Percentiles rank a stretch among this genome's conserved stretches.
Evolutionary conservation across 2,113 vertebrate species (phyloP).

Genomic region (Brevimyrus niger): DNA sequence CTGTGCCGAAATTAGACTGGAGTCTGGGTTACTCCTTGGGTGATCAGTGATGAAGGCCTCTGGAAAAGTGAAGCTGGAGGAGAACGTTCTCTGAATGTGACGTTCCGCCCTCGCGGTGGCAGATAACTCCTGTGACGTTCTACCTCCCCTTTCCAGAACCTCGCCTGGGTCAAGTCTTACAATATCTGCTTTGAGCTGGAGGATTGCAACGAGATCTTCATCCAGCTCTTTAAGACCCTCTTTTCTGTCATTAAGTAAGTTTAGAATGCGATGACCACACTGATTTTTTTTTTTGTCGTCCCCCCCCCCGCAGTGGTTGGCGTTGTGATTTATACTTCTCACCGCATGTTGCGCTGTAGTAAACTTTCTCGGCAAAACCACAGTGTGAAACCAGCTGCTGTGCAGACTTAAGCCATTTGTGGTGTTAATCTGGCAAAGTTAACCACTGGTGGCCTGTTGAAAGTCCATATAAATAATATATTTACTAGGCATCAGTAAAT

Average conservation of each 20-base stretch:
- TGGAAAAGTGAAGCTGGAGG: not conserved
- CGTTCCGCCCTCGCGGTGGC: not conserved
- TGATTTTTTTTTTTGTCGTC: not conserved
- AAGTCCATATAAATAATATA: not conserved
- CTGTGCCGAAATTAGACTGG: not conserved
- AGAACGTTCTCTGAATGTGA: not conserved
- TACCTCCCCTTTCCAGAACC: conserved; percentile 65
- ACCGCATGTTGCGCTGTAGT: too few species aligned
- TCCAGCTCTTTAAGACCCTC: conserved; percentile 97
- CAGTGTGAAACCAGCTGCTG: not conserved
- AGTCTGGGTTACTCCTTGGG: not conserved
- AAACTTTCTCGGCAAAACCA: not conserved
- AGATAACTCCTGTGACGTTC: conserved; percentile 19
- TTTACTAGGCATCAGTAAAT: not conserved
- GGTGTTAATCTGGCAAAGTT: not conserved
- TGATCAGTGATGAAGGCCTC: not conserved
- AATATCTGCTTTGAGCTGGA: conserved; percentile 99
- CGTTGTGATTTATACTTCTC: not conserved
- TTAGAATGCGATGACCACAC: not conserved
- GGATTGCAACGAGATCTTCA: conserved; percentile 99
- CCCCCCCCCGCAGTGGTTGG: not conserved
- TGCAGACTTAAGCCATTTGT: not conserved
- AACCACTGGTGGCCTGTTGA: not conserved
- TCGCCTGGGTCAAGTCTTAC: conserved; percentile 99
- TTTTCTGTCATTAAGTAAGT: conserved; percentile 99